phyloP scores from a whole-genome alignment of 1,140 invertebrate species.

The Drosophila navojoa region DNA sequence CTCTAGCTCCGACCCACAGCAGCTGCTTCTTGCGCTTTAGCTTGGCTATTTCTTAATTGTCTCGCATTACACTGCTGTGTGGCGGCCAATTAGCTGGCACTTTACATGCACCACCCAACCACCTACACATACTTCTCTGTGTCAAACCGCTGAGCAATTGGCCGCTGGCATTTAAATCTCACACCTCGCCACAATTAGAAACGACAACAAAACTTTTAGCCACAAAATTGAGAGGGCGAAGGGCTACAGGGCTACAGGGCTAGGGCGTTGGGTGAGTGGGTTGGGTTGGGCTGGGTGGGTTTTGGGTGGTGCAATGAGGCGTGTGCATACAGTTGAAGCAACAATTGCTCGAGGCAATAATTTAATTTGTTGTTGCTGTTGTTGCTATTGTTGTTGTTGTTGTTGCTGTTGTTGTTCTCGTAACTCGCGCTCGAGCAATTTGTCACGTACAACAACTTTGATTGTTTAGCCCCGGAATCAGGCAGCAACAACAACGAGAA shows the following conservation, averaged over 20 bases:
- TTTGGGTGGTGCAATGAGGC: background rate
- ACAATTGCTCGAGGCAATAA: conserved; percentile 62
- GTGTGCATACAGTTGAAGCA: conserved; percentile 27
- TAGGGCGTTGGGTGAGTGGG: background rate
- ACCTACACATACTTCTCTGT: background rate
- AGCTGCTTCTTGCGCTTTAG: no score
- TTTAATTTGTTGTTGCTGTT: conserved; percentile 64
- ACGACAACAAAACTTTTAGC: conserved; percentile 63
- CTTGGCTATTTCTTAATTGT: conserved; percentile 37
- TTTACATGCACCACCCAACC: conserved; percentile 37
- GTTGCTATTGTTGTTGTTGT: conserved; percentile 43
- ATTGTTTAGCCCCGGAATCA: conserved; percentile 59
- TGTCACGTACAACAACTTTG: conserved; percentile 82
- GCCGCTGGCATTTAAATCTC: conserved; percentile 75
- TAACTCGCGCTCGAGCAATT: conserved; percentile 80
- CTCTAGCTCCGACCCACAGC: background rate
- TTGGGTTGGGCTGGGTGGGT: background rate
- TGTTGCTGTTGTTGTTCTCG: conserved; percentile 36
- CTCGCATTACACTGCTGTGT: conserved; percentile 36
- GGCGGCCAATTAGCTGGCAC: conserved; percentile 49
- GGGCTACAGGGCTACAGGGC: background rate
- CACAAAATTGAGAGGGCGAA: conserved; percentile 17
- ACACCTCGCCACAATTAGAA: conserved; percentile 72
- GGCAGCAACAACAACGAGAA: conserved; percentile 22
- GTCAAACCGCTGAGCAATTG: conserved; percentile 55